These are phyloP conservation scores for Bombus cullumanus DNA, from an alignment of 1,140 invertebrate genomes.

Conservation along the genomic window DNA sequence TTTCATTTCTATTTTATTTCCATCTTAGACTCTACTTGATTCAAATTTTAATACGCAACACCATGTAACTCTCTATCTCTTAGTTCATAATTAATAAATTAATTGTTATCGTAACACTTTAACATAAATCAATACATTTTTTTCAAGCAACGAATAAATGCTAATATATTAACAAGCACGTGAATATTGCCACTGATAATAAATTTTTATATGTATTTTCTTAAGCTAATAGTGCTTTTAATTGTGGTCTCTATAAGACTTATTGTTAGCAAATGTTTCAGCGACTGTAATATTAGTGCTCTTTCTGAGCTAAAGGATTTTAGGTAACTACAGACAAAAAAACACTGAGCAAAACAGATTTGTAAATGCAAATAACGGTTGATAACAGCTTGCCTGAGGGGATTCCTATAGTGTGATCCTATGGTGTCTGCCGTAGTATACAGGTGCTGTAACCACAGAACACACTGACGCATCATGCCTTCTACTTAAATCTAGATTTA, in stretches of 20 bases:
- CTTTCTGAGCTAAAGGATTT: slow-evolving; percentile 43
- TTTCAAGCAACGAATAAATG: slow-evolving; percentile 1
- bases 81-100: too few species aligned
- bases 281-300: slow-evolving; percentile 44
- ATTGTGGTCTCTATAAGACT: background rate
- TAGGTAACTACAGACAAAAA: slow-evolving; percentile 65
- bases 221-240: background rate
- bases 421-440: slow-evolving; percentile 87
- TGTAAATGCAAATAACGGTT: slow-evolving; percentile 81
- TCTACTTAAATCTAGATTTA: slow-evolving; percentile 69
- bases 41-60: background rate
- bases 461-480: slow-evolving; percentile 77
- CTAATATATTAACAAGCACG: background rate
- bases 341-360: slow-evolving; percentile 76
- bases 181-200: background rate
- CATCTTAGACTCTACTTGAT: background rate
- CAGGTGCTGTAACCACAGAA: slow-evolving; percentile 89
- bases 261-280: slow-evolving; percentile 20
- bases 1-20: background rate
- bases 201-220: background rate
- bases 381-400: slow-evolving; percentile 89
- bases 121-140: too few species aligned
- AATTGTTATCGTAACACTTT: too few species aligned
- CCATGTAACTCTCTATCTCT: background rate
- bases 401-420: slow-evolving; percentile 87